phyloP scores from a whole-genome alignment of 2,797 vertebrate genomes.

The Distichodus sexfasciatus region DNA sequence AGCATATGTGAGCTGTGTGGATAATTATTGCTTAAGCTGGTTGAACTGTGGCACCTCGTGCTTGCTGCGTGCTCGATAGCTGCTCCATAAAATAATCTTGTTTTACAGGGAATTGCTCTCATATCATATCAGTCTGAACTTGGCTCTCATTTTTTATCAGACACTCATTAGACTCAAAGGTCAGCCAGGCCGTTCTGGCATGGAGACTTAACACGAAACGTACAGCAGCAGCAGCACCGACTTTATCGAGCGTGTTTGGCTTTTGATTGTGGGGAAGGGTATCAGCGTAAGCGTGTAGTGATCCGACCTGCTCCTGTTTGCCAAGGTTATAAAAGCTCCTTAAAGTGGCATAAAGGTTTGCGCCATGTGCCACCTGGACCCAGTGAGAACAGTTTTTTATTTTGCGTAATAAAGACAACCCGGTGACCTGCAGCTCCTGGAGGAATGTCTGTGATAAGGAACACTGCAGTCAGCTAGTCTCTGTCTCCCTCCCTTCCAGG shows the following conservation, averaged over 20 bases:
- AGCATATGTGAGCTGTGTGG: too few relatives aligned
- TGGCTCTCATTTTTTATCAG: background rate
- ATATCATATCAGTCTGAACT: conserved; percentile 10
- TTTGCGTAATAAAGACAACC: conserved; percentile 35
- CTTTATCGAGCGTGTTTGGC: conserved; percentile 2
- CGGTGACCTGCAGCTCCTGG: conserved; percentile 8
- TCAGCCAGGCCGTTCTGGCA: background rate
- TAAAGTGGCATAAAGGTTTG: background rate
- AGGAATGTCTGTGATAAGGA: conserved; percentile 23
- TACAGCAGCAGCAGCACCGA: background rate
- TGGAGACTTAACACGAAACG: background rate
- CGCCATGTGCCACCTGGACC: conserved; percentile 11
- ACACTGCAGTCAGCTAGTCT: background rate
- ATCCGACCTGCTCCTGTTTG: background rate
- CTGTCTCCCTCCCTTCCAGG: too few relatives aligned
- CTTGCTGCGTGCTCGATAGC: background rate
- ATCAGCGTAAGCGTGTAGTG: background rate
- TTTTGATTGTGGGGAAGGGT: background rate
- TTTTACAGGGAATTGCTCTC: background rate
- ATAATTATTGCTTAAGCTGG: too few relatives aligned
- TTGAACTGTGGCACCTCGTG: background rate
- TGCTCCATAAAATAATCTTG: background rate
- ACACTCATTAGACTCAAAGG: conserved; percentile 12
- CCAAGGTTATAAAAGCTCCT: conserved; percentile 15
- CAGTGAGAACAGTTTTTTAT: background rate